Evolutionary conservation across 2,797 vertebrate species (phyloP).

Genomic region (Prunella strophiata): DNA sequence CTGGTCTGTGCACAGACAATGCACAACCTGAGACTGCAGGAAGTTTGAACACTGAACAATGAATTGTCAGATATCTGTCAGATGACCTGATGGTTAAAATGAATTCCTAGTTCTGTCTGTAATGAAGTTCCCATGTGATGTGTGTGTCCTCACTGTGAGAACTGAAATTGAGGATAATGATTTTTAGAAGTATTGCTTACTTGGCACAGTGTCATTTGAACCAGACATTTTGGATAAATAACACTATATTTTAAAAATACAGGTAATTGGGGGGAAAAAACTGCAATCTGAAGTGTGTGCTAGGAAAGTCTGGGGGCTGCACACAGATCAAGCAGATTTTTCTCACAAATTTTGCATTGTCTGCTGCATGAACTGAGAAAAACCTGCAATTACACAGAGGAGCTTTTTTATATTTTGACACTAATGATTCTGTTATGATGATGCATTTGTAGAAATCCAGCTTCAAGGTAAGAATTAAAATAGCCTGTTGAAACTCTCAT

Average conservation of each 20-base stretch:
- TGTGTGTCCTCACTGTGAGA: background rate
- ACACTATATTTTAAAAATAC: background rate
- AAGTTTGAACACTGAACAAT: background rate
- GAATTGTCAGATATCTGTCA: background rate
- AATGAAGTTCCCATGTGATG: background rate
- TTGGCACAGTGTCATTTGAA: background rate
- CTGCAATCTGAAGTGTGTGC: background rate
- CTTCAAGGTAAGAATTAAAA: background rate
- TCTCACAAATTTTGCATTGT: background rate
- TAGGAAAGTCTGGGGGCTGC: background rate
- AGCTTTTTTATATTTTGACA: background rate
- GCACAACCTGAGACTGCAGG: background rate
- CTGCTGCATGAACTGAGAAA: background rate
- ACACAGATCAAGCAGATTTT: background rate
- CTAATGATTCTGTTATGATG: background rate
- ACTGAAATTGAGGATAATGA: background rate
- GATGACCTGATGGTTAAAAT: background rate
- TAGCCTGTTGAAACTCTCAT: background rate
- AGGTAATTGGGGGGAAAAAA: fast-evolving
- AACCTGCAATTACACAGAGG: background rate
- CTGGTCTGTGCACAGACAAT: background rate
- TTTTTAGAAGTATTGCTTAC: background rate
- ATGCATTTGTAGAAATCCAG: background rate
- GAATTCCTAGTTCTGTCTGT: background rate
- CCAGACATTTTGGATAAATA: background rate